Evolutionary conservation across 2,888 invertebrate species (phyloP), one percentile per base, ranked within the genome.

Genomic region (Blomia tropicalis): DNA sequence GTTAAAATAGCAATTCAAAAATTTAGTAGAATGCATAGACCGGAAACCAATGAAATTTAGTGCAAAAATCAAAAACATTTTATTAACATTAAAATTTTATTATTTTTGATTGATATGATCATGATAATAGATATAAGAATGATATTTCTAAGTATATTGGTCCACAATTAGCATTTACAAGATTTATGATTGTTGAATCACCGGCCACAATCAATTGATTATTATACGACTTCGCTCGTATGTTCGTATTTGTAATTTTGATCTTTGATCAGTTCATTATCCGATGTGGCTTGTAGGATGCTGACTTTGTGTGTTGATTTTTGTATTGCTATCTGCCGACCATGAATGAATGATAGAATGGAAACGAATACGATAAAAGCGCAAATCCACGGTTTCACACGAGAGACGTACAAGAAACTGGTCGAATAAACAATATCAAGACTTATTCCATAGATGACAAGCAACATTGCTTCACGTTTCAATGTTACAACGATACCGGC

Each of bases 171-270:
- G n/a, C n/a, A n/a, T n/a, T n/a, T n/a, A n/a, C n/a, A n/a, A n/a
- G n/a, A n/a, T n/a, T n/a, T n/a, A n/a, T n/a, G n/a, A n/a, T n/a
- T n/a, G n/a, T n/a, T n/a, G n/a, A n/a, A n/a, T n/a, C n/a, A n/a
- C n/a, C n/a, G n/a, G n/a, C n/a, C n/a, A n/a, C n/a, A n/a, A n/a
- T n/a, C n/a, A n/a, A n/a, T n/a, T n/a, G n/a, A n/a, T 36, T 36
- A 36, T 27, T 47, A 47, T 22, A 47, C 51, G 5, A 47, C 51
- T 19, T 47, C 23, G 22, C 51, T 47, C 7, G 51, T 27, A 47
- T 47, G 51, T 27, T 47, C 51, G 51, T 47, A 47, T 27, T 47
- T 47, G 51, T 47, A 47, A n/a, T 47, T 19, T 14, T n/a, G 51
- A 27, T 47, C 51, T 27, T 47, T 47, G 22, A 47, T 47, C 23